Base-by-base conservation (phyloP, 2,113 vertebrate species). In the Anolis carolinensis region DNA sequence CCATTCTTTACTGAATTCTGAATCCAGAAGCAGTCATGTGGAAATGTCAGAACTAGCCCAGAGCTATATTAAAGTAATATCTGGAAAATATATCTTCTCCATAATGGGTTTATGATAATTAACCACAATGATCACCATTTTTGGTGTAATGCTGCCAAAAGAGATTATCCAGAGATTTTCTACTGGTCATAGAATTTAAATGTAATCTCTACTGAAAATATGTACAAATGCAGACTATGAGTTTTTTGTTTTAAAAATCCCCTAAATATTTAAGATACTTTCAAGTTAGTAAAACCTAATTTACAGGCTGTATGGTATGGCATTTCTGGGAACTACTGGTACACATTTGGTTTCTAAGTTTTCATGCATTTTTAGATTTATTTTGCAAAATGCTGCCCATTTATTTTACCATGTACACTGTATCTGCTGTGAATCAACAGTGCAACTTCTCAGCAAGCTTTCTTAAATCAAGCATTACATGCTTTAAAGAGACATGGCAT, bases 91-190 rank as follows among this genome's bases (percentile, higher is more conserved):
- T 74, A 73, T 63, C 39, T 27, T 7, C 13, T 62, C 68, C 16
- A 50, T 65, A 62, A 86, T 65, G 78, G 65, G 55, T 39, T 86
- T 86, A 86, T 73, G 73, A 73, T 73, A 86, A 80, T 86, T 80
- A 80, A 80, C 77, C 78, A 86, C 84, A 80, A 18, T 27, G 36
- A 72, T 73, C 68, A 80, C 84, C 20, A 79, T 80, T 86, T 86
- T 65, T 55, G 80, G 52, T 80, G 70, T 86, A 86, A 86, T 50
- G 39, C 36, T 81, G 78, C 52, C 78, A 86, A 67, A 62, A 80
- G 84, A 80, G 39, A 72, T 86, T 79, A 79, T 62, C 84, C 34
- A 86, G 50, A n/a, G 10, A 63, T 80, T 73, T 89, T 65, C 82
- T 82, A n/a, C 76, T 67, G 52, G 62, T 2, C 36, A 68, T 52